Evolutionary conservation across 2,113 vertebrate species (phyloP), one percentile per base, ranked within the genome.

Genomic region (Silurus glanis): DNA sequence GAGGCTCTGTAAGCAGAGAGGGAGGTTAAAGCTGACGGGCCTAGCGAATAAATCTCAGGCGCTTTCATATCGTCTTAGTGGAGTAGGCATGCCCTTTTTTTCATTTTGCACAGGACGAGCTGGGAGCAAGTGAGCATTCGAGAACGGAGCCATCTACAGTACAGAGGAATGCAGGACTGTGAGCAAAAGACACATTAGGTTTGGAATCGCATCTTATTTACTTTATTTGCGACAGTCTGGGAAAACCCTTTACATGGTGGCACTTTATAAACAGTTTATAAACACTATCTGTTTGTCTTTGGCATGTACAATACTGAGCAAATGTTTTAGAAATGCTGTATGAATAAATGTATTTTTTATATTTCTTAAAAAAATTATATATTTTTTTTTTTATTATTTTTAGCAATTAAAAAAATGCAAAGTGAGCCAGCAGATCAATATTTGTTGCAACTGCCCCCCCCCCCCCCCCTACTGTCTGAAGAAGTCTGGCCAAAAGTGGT

Each of bases 1-100:
- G 66, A 80, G 23, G 74, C 71, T 85, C 72, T 78, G 56, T 85
- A 88, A 90, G 87, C 80, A 71, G 78, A 81, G 81, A 76, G 53
- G 58, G 69, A 55, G 86, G 86, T 80, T 69, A 87, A 87, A 90
- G 85, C 84, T 88, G 87, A 89, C 84, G 82, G 88, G 84, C 72
- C 85, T 78, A 25, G 75, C 58, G 80, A 89, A 86, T 84, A 78
- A 89, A 90, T 84, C 83, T 87, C 62, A 66, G 59, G 17, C 56
- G 45, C 86, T 89, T 87, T 89, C 78, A 89, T 89, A 87, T 76
- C 58, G 80, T 75, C 75, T 86, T 83, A 83, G 75, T 25, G 51
- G 67, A 62, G 75, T n/a, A 37, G 69, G 71, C 25, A 37, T 72
- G 45, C 10, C 2, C 51, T 23, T 23, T 84, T 81, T 56, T 64